Evolutionary conservation across 1,140 invertebrate genomes (phyloP).

Genomic region (Achroia grisella): DNA sequence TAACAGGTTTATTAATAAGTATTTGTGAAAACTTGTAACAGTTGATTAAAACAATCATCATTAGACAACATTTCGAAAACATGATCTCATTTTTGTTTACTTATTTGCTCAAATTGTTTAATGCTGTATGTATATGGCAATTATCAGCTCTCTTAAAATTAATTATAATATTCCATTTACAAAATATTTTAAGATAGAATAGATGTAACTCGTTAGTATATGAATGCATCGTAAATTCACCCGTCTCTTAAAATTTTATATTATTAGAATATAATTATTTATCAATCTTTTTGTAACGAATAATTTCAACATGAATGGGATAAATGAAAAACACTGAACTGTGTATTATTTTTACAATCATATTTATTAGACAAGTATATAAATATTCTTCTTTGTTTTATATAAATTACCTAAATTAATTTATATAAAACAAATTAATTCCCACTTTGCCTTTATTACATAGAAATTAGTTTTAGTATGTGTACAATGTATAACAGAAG

Average conservation of each 20-base stretch:
- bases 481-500: no score
- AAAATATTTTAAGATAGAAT: slow-evolving; percentile 59
- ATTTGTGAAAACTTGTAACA: no score
- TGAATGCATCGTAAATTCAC: slow-evolving; percentile 68
- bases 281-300: slow-evolving; percentile 66
- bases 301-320: slow-evolving; percentile 65
- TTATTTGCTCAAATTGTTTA: slow-evolving; percentile 22
- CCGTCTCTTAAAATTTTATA: slow-evolving; percentile 73
- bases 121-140: neutral
- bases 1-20: no score
- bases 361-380: slow-evolving; percentile 38
- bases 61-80: no score
- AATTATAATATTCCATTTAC: slow-evolving; percentile 69
- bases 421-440: no score
- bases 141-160: neutral
- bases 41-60: neutral
- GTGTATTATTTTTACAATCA: slow-evolving; percentile 39
- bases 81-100: slow-evolving; percentile 17
- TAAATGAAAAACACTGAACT: slow-evolving; percentile 26
- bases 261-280: slow-evolving; percentile 74
- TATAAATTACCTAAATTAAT: no score
- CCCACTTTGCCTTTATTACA: no score
- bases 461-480: no score
- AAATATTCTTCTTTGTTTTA: neutral
- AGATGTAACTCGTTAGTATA: slow-evolving; percentile 52